Evolutionary conservation across 2,113 vertebrate species (phyloP).

Genomic region (Danionella cerebrum): DNA sequence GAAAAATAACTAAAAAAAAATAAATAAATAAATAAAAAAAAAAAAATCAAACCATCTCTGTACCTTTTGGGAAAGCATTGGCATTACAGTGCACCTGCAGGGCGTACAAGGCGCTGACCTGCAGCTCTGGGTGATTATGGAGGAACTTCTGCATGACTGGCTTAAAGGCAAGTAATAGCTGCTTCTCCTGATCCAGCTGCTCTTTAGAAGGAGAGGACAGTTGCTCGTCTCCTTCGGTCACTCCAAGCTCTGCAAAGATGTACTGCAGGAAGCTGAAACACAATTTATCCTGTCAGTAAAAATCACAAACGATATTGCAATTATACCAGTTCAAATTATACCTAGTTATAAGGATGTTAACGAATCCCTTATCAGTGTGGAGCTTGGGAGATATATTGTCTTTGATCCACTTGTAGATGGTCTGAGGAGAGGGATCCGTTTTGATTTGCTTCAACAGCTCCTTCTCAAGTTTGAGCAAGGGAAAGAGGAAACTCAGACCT

Average conservation of each 20-base stretch:
- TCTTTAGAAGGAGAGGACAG: constrained; percentile 87
- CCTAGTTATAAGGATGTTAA: constrained; percentile 99
- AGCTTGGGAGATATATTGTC: constrained; percentile 98
- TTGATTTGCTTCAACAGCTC: constrained; percentile 95
- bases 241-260: constrained; percentile 88
- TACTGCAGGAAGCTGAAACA: constrained; percentile 90
- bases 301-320: background rate
- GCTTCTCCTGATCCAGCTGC: constrained; percentile 91
- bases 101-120: constrained; percentile 94
- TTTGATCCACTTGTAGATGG: constrained; percentile 99
- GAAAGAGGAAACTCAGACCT: constrained; percentile 95
- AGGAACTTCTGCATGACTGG: constrained; percentile 99
- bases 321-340: constrained; percentile 33
- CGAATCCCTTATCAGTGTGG: constrained; percentile 97
- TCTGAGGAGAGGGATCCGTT: constrained; percentile 92
- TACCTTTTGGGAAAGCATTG: constrained; percentile 92
- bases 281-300: background rate
- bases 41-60: background rate
- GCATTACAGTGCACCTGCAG: constrained; percentile 97
- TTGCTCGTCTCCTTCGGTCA: constrained; percentile 79
- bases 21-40: too few relatives aligned
- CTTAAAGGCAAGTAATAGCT: constrained; percentile 92
- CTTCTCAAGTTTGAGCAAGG: constrained; percentile 96
- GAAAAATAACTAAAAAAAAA: too few relatives aligned
- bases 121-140: constrained; percentile 93